These are phyloP conservation scores for Girardinus metallicus DNA, from an alignment of 2,797 vertebrate species.

Conservation along the genomic window DNA sequence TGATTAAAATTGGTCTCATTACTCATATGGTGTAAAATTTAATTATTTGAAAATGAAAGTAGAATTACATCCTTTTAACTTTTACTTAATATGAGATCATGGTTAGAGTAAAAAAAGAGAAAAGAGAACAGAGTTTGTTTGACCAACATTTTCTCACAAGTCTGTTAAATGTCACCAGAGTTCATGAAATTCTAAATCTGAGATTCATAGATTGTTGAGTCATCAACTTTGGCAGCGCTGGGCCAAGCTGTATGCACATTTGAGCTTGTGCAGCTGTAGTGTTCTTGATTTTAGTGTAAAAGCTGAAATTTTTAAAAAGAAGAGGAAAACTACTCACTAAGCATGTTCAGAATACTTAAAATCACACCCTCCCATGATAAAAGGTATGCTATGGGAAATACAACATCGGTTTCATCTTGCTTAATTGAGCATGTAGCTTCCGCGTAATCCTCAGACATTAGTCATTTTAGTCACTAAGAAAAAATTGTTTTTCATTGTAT, in stretches of 20 bases:
- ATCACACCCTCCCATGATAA: slow-evolving; percentile 1
- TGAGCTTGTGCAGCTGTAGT: background rate
- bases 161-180: slow-evolving; percentile 55
- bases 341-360: slow-evolving; percentile 11
- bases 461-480: background rate
- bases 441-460: background rate
- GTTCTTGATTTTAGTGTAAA: slow-evolving; percentile 2
- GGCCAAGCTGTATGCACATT: background rate
- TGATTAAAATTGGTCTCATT: background rate
- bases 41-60: background rate
- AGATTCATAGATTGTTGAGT: slow-evolving; percentile 16
- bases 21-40: background rate
- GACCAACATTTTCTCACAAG: slow-evolving; percentile 32
- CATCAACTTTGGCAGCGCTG: slow-evolving; percentile 1
- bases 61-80: too few species aligned
- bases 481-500: background rate
- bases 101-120: background rate
- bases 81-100: background rate
- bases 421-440: background rate
- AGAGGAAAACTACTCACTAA: background rate
- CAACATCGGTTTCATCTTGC: background rate
- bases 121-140: background rate
- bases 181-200: slow-evolving; percentile 62
- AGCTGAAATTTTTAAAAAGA: background rate
- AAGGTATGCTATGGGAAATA: slow-evolving; percentile 15